Percentiles rank a stretch among this genome's conserved stretches.
These are phyloP conservation scores for Ophioninae sp. DNA, from an alignment of 2,888 invertebrate genomes.

Conservation along the genomic window DNA sequence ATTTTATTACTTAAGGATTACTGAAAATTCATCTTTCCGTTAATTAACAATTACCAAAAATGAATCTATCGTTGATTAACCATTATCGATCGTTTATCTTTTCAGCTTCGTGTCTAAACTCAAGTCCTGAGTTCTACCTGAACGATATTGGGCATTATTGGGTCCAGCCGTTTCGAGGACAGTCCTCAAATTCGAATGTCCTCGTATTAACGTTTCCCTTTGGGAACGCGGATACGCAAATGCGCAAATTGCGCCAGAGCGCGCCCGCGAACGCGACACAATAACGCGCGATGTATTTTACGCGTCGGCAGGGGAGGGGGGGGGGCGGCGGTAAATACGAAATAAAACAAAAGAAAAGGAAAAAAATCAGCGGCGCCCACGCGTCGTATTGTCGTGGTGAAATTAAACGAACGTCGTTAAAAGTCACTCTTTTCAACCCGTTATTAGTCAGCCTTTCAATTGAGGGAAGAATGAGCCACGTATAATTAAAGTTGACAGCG, in stretches of 20 bases:
- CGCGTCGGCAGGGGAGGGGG: background rate
- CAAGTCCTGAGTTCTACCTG: too few relatives aligned
- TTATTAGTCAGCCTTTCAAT: background rate
- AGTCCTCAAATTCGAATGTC: background rate
- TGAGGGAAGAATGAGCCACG: background rate
- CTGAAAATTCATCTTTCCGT: too few relatives aligned
- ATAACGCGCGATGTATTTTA: slow-evolving; percentile 39
- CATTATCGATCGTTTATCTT: too few relatives aligned
- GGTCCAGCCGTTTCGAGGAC: background rate
- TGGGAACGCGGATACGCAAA: background rate
- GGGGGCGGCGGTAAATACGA: too few relatives aligned
- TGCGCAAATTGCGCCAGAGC: slow-evolving; percentile 5
- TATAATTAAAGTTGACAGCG: slow-evolving; percentile 10
- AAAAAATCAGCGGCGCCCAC: slow-evolving; percentile 40
- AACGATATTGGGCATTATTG: too few relatives aligned
- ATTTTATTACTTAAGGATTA: too few relatives aligned
- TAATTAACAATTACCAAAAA: too few relatives aligned
- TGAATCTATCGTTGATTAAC: too few relatives aligned
- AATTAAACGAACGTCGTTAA: slow-evolving; percentile 46
- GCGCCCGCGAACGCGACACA: slow-evolving; percentile 35
- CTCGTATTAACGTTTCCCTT: background rate
- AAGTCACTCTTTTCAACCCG: slow-evolving; percentile 9
- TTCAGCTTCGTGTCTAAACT: too few relatives aligned
- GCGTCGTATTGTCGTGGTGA: slow-evolving; percentile 51
- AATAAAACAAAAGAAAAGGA: slow-evolving; percentile 2